phyloP scores from a whole-genome alignment of 1,140 invertebrate species.

The Microplitis mediator region DNA sequence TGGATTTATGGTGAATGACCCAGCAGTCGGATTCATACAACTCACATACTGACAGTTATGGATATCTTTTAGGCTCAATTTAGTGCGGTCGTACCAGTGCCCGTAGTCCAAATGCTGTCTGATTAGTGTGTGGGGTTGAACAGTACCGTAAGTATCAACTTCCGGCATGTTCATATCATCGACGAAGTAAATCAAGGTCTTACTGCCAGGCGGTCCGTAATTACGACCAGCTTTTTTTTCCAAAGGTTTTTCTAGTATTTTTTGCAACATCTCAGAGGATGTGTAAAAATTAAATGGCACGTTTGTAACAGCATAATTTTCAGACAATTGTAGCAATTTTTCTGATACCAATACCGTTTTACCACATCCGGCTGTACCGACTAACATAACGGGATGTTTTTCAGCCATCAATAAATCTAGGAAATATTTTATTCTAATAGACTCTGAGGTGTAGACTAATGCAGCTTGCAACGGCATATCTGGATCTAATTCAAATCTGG shows the following conservation, averaged over 20 bases:
- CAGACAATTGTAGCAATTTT: conserved; percentile 80
- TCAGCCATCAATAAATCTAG: conserved; percentile 87
- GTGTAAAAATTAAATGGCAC: conserved; percentile 98
- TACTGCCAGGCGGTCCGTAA: conserved; percentile 93
- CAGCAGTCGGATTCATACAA: conserved; percentile 97
- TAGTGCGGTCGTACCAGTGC: conserved; percentile 93
- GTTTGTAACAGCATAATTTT: conserved; percentile 87
- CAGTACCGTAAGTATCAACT: conserved; percentile 92
- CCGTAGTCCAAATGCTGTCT: conserved; percentile 94
- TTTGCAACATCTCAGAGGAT: conserved; percentile 94
- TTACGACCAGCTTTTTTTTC: conserved; percentile 97
- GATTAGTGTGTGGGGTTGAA: conserved; percentile 94
- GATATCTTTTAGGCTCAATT: conserved; percentile 92
- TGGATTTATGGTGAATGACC: conserved; percentile 95
- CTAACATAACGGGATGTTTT: conserved; percentile 90
- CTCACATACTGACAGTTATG: conserved; percentile 96
- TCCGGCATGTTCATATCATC: conserved; percentile 99
- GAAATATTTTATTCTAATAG: conserved; percentile 87
- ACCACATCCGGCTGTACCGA: conserved; percentile 89
- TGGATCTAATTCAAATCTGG: conserved; percentile 89
- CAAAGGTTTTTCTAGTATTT: conserved; percentile 92
- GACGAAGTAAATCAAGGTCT: conserved; percentile 94
- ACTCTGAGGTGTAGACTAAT: conserved; percentile 93
- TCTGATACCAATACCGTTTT: conserved; percentile 89
- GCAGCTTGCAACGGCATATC: conserved; percentile 91